A percentile compares a stretch with the other conserved stretches of the same genome.
These are phyloP conservation scores for Seladonia tumulorum DNA, from an alignment of 2,888 invertebrate genomes.

Conservation along the genomic window DNA sequence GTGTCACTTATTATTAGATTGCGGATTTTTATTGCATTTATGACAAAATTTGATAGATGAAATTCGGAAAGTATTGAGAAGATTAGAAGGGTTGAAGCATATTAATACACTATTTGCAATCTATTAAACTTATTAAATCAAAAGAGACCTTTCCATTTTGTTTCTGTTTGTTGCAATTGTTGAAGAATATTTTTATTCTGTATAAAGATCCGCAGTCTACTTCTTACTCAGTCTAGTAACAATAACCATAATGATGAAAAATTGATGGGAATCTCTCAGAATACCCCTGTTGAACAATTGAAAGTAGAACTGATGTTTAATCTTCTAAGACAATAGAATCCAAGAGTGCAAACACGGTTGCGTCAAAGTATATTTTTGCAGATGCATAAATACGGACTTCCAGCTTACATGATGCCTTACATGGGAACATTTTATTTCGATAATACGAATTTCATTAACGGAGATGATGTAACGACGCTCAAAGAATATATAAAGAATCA, in stretches of 20 bases:
- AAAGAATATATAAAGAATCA: constrained; percentile 95
- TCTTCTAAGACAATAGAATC: neutral
- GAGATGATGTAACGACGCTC: constrained; percentile 88
- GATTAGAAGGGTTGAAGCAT: neutral
- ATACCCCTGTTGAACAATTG: constrained; percentile 54
- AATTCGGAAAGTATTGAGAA: neutral
- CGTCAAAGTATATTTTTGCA: constrained; percentile 64
- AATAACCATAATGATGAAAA: constrained; percentile 44
- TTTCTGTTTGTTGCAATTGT: neutral
- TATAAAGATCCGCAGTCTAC: neutral
- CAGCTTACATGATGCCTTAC: constrained; percentile 85
- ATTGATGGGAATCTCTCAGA: constrained; percentile 65
- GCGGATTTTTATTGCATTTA: neutral
- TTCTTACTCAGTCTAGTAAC: neutral
- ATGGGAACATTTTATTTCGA: constrained; percentile 88
- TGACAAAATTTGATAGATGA: neutral
- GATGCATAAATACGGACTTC: constrained; percentile 80
- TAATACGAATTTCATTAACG: constrained; percentile 86
- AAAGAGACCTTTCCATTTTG: neutral
- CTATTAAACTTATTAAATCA: neutral
- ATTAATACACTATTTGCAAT: neutral
- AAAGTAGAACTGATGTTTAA: constrained; percentile 72
- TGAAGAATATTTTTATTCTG: neutral
- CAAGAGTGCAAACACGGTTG: neutral
- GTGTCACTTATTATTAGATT: neutral